Base-by-base conservation (phyloP, 2,113 vertebrate genomes). In the Brachypodius melanocephalos region DNA sequence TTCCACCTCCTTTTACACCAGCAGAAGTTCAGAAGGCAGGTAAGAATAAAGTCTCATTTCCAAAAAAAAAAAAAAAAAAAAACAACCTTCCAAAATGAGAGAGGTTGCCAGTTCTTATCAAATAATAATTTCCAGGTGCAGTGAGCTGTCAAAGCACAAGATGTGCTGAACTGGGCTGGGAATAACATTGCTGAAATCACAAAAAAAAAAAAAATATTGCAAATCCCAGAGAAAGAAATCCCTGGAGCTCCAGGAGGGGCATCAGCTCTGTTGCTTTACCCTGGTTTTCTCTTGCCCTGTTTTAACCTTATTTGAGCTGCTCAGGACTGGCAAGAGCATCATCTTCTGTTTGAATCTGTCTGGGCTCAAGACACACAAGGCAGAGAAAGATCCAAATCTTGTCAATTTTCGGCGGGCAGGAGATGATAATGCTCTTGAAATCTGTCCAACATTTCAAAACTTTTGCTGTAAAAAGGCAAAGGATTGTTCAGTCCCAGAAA, bases 81-180 rank as follows among this genome's bases (percentile, higher is more conserved):
- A n/a, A n/a, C n/a, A n/a, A n/a, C 12, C 77, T 69, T 82, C 69
- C 36, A 76, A 77, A 79, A 54, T 22, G 12, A 77, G 36, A 79
- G 20, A 62, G 63, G 46, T 66, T 85, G 67, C 90, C 90, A 90
- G 85, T n/a, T 93, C 89, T 88, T 90, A 66, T 85, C 85, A 95
- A 83, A 67, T 80, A 95, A 80, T 83, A 96, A 94, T 93, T 88
- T 95, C 90, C 92, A 91, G 92, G 85, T 95, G 94, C 92, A 83
- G 62, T 14, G 55, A 95, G 55, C 78, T 95, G 94, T 93, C 95
- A 93, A 89, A 94, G 74, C 58, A 90, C 90, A 93, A 88, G 78
- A 85, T 88, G 78, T 66, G 72, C 71, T 88, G 92, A 65, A 61
- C 54, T 24, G 32, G 45, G n/a, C 38, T 83, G 93, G 66, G 87